Evolutionary conservation across 2,113 vertebrate species (phyloP), one percentile per base, ranked within the genome.

Genomic region (Triplophysa dalaica): DNA sequence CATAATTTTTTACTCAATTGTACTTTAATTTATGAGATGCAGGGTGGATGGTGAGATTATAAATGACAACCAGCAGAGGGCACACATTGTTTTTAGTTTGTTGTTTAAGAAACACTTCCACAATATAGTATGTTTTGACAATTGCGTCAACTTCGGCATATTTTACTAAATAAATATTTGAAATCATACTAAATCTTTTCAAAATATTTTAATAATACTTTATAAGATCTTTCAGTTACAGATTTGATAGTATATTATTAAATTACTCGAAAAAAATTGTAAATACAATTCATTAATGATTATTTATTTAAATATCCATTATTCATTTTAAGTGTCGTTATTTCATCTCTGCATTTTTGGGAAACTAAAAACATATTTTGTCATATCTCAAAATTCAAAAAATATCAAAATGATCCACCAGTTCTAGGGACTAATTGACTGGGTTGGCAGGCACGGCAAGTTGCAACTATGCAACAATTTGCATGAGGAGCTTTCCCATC

Each of bases 401-500:
- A 19, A 6, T 21, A 10, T 9, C 33, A 63, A 79, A 63, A 70
- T n/a, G 54, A 79, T 75, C 48, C 86, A 80, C 79, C 73, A 83
- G 50, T 73, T 83, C 61, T 79, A 54, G 17, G 43, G 58, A 75
- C 29, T 14, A 69, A 78, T 56, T 17, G 26, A 2, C 52, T 38
- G 70, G 29, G 85, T 78, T 82, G 83, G 80, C 75, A 66, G 83
- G 80, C 75, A 66, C n/a, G 70, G 74, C 56, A 79, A 87, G 80
- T 77, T 6, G 4, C 16, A 2, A 19, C 52, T 56, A 17, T 82
- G 75, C 90, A 22, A 60, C 86, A 45, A 85, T 90, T 88, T 90
- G 79, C 86, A 90, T 86, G 33, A 65, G 45, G 41, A 73, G 66
- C 69, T 64, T 60, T 60, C 75, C 70, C 75, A 82, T 87, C 80